These are phyloP conservation scores for Gymnodraco acuticeps DNA, from an alignment of 2,797 vertebrate species.

Conservation along the genomic window DNA sequence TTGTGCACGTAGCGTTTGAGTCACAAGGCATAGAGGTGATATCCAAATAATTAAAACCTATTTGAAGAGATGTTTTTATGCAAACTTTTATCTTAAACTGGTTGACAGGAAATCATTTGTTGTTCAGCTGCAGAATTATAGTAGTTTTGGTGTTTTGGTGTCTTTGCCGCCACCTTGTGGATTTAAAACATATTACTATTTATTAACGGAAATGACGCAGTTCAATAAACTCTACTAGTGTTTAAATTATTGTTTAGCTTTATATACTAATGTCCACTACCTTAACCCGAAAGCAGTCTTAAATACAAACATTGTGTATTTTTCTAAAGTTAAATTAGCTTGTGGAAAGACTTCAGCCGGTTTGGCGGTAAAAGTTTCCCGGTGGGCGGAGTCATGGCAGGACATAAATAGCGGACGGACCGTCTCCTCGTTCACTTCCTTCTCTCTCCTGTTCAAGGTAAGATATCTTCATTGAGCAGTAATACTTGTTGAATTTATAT, in stretches of 20 bases:
- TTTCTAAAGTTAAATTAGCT: fast-evolving
- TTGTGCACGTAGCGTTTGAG: too few species aligned
- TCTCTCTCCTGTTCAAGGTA: not conserved
- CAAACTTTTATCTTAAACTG: too few species aligned
- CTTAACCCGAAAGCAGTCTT: too few species aligned
- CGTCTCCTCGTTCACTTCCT: conserved; percentile 28
- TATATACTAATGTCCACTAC: too few species aligned
- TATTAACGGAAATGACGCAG: conserved; percentile 13
- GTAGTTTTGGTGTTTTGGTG: not conserved
- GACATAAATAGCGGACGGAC: conserved; percentile 45
- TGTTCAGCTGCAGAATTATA: not conserved
- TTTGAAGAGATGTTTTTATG: too few species aligned
- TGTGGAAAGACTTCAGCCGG: fast-evolving
- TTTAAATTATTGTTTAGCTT: not conserved
- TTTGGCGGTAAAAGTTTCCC: fast-evolving
- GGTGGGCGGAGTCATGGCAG: conserved; percentile 54
- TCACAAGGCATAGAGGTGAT: too few species aligned
- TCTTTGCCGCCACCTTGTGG: conserved; percentile 41
- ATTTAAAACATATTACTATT: fast-evolving
- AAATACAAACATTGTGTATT: too few species aligned
- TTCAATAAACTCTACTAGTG: fast-evolving
- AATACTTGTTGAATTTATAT: fast-evolving
- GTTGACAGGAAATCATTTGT: not conserved
- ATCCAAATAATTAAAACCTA: too few species aligned
- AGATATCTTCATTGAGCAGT: fast-evolving